Evolutionary conservation across 2,113 vertebrate genomes (phyloP).

Genomic region (Heteronetta atricapilla): DNA sequence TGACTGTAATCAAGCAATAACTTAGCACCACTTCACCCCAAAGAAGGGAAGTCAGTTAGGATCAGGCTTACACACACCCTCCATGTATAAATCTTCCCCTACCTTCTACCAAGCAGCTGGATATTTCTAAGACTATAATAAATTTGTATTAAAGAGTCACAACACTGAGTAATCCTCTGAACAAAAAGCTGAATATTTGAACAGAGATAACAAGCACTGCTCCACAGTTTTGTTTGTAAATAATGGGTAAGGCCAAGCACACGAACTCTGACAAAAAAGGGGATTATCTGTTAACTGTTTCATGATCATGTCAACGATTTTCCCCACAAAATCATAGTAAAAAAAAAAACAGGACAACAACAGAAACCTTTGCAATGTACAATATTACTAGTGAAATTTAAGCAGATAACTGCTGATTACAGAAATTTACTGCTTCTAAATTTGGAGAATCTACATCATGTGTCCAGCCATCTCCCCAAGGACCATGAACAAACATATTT

Average conservation of each 20-base stretch:
- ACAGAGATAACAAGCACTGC: background rate
- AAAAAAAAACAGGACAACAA: background rate
- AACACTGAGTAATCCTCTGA: background rate
- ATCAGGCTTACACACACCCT: background rate
- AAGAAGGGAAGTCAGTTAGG: background rate
- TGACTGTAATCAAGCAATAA: background rate
- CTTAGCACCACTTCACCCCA: background rate
- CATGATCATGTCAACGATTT: background rate
- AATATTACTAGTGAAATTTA: constrained; percentile 17
- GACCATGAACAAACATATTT: constrained; percentile 38
- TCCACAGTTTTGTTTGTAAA: background rate
- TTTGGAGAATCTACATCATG: constrained; percentile 16
- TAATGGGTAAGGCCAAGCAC: background rate
- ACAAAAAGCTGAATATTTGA: background rate
- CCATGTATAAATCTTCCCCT: background rate
- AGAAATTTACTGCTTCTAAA: constrained; percentile 17
- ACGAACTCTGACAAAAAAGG: background rate
- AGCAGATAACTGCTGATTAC: constrained; percentile 5
- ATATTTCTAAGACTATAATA: background rate
- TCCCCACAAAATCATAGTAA: background rate
- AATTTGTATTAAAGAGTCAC: background rate
- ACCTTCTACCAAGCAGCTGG: background rate
- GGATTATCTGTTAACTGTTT: background rate
- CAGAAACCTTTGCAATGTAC: background rate
- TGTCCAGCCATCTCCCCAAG: constrained; percentile 33